Base-by-base conservation (phyloP, 64 coral and sea anemone genomes). In the Orbicella faveolata region DNA sequence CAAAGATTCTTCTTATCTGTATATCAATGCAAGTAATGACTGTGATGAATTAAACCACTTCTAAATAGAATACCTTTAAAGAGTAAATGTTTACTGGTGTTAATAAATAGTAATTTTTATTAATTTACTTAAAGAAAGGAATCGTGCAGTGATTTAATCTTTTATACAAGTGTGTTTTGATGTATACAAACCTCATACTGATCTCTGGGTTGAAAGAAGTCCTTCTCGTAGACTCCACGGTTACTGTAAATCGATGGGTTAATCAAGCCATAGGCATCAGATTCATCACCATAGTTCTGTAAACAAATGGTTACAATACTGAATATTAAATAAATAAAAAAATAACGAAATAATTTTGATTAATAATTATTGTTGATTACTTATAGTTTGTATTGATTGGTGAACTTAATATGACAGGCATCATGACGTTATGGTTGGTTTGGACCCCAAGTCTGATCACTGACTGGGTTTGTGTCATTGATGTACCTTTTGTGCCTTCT, bases 221-320 rank as follows among this genome's bases (percentile, higher is more conserved):
- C 96, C 66, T 95, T 95, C 77, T 98, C 96, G 75, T 98, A 88
- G 12, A 98, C 96, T 23, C 96, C 96, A 69, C 61, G 84, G 63
- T 93, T 98, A 52, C 96, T 95, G 84, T 98, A 98, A 41, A 98
- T 87, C 75, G 96, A 98, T 55, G 96, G 96, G 64, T 98, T 98
- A 21, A 98, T 93, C 0, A 98, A 61, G 20, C 96, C 96, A 98
- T 98, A 95, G 10, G 96, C 96, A 93, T 98, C 96, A 67, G 96
- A 98, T 83, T 98, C 96, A 89, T 98, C 96, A 70, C 96, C 96
- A 78, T 98, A 98, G 52, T 98, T 98, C 94, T 98, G 89, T 21
- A 16, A 35, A n/a, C 64, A 37, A 36, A 21, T 48, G 44, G 2
- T 48, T 48, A 48, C 2, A 5, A 48, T 48, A 48, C 44, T 48